Conservation (phyloP, 2,797 vertebrate species). For the Alcedo quadribrachys region DNA sequence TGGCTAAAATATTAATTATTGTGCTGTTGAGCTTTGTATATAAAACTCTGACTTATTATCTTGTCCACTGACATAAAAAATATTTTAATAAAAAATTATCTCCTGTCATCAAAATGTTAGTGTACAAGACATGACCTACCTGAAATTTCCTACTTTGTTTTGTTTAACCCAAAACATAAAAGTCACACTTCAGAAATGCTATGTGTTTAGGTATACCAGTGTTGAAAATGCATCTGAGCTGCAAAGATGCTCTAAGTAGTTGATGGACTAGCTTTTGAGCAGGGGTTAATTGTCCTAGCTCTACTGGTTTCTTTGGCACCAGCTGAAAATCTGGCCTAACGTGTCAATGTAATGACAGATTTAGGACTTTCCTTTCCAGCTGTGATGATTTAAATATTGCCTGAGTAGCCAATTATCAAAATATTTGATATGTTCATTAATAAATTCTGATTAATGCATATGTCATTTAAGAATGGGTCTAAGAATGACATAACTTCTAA, state of each 20-base stretch:
- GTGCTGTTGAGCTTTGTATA: conserved; percentile 60
- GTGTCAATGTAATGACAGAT: not conserved
- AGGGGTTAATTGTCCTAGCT: conserved; percentile 32
- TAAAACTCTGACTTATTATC: conserved; percentile 22
- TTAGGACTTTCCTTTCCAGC: not conserved
- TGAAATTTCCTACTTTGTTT: not conserved
- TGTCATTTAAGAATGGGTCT: not conserved
- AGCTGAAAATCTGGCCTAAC: conserved; percentile 12
- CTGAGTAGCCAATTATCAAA: not conserved
- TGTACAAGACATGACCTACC: not conserved
- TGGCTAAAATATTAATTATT: conserved; percentile 42
- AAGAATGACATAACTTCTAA: not conserved
- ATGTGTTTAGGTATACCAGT: not conserved
- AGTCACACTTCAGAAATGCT: not conserved
- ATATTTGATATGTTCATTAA: not conserved
- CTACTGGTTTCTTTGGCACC: conserved; percentile 35
- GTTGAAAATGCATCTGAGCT: not conserved
- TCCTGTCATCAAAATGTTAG: conserved; percentile 2
- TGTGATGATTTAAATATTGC: not conserved
- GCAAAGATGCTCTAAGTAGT: not conserved
- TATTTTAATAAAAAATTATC: not conserved
- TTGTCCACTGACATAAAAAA: not conserved
- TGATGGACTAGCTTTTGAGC: conserved; percentile 28
- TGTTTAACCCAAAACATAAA: not conserved
- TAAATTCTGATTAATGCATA: not conserved